These are phyloP conservation scores for Danio tinwini DNA, from an alignment of 2,797 vertebrate genomes.

Conservation along the genomic window DNA sequence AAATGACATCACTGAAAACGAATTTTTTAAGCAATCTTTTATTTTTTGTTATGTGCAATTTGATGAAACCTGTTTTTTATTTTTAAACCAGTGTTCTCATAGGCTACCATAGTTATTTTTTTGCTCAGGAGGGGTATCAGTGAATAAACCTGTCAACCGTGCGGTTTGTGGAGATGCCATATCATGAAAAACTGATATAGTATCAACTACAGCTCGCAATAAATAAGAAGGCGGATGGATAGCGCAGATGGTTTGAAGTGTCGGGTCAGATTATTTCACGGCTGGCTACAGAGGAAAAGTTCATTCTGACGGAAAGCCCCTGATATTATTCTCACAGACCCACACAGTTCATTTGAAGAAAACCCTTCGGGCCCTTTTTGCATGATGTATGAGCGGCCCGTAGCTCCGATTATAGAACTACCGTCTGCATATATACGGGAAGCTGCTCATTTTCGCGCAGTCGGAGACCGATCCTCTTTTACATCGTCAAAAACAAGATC, in stretches of 20 bases:
- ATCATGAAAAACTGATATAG: slow-evolving; percentile 69
- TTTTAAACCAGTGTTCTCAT: background rate
- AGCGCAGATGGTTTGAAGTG: slow-evolving; percentile 99
- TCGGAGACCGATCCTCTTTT: slow-evolving; percentile 15
- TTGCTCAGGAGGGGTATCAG: background rate
- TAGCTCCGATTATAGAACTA: slow-evolving; percentile 82
- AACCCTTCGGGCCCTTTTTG: slow-evolving; percentile 82
- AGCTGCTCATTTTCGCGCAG: slow-evolving; percentile 80
- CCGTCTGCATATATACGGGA: slow-evolving; percentile 74
- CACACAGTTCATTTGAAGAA: slow-evolving; percentile 79
- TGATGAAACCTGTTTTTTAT: background rate
- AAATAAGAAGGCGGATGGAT: slow-evolving; percentile 99
- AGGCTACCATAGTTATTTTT: background rate
- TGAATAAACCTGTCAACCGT: slow-evolving; percentile 7
- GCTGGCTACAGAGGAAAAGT: slow-evolving; percentile 92
- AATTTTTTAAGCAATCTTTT: background rate
- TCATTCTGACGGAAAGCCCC: slow-evolving; percentile 95
- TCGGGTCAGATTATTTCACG: slow-evolving; percentile 98
- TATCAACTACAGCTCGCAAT: slow-evolving; percentile 93
- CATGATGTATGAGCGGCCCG: slow-evolving; percentile 88
- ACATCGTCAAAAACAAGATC: slow-evolving; percentile 23
- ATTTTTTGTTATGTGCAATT: background rate
- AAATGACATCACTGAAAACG: background rate
- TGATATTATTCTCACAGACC: slow-evolving; percentile 94
- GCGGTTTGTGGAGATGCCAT: slow-evolving; percentile 21